Conservation (phyloP, 2,888 invertebrate species). For the Drosophila acutilabella region DNA sequence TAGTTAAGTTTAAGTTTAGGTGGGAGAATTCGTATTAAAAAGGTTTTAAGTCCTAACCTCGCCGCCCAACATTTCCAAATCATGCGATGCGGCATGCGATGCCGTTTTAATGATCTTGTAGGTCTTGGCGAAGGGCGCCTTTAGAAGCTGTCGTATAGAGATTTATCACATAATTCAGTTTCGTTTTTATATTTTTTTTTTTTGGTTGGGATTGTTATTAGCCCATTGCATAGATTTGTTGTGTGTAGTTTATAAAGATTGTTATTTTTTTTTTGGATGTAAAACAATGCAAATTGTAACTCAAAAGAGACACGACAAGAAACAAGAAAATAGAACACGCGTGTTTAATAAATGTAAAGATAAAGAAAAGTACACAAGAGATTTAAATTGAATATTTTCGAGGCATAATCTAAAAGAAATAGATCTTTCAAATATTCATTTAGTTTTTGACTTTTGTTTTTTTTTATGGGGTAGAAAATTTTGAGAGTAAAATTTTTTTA, state of each 20-base stretch:
- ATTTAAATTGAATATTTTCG: slow-evolving; percentile 55
- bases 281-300: slow-evolving; percentile 67
- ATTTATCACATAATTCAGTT: slow-evolving; percentile 49
- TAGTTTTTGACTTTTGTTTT: background rate
- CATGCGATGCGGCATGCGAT: slow-evolving; percentile 89
- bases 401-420: slow-evolving; percentile 65
- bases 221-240: slow-evolving; percentile 46
- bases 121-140: slow-evolving; percentile 98
- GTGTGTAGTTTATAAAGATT: slow-evolving; percentile 15
- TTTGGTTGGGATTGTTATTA: slow-evolving; percentile 30
- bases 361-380: slow-evolving; percentile 73
- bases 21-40: slow-evolving; percentile 73
- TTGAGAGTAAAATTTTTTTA: slow-evolving; percentile 35
- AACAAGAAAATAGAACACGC: slow-evolving; percentile 63
- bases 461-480: slow-evolving; percentile 17
- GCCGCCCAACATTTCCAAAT: slow-evolving; percentile 87
- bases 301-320: slow-evolving; percentile 50
- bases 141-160: slow-evolving; percentile 91
- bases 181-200: slow-evolving; percentile 37
- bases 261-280: slow-evolving; percentile 20
- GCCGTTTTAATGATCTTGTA: slow-evolving; percentile 97
- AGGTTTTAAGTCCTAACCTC: slow-evolving; percentile 84
- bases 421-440: slow-evolving; percentile 17
- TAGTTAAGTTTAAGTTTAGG: slow-evolving; percentile 57
- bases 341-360: slow-evolving; percentile 64